Conservation (phyloP, 1,140 invertebrate species). For the Gonioctena quinquepunctata region DNA sequence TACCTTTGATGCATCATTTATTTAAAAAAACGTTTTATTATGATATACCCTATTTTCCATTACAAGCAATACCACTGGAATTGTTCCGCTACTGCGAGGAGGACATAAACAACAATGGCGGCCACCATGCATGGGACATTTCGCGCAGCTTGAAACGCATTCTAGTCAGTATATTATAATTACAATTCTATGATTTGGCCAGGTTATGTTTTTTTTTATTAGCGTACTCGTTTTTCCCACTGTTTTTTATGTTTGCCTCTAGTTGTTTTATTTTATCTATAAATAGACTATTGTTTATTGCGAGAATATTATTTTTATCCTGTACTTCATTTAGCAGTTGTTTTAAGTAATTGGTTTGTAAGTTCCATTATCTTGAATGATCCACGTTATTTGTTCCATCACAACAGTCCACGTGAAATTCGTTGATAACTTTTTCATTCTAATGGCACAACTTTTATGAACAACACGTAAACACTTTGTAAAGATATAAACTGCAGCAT, state of each 20-base stretch:
- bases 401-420: background rate
- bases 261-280: background rate
- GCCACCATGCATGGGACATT: no score
- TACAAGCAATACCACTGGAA: no score
- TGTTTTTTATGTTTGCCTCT: background rate
- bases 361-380: background rate
- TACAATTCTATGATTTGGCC: no score
- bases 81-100: no score
- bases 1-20: no score
- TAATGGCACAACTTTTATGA: background rate
- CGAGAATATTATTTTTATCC: background rate
- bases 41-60: no score
- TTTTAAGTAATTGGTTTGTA: background rate
- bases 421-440: background rate
- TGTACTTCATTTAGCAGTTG: background rate
- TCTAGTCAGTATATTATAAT: no score
- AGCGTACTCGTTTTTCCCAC: no score
- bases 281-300: background rate
- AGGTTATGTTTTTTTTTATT: no score
- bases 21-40: no score
- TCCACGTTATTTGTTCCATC: background rate
- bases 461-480: background rate
- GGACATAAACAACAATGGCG: no score
- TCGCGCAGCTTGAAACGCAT: no score
- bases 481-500: background rate